A percentile compares a stretch with the other conserved stretches of the same genome.
These are phyloP conservation scores for Pogoniulus pusillus DNA, from an alignment of 2,797 vertebrate genomes.

Conservation along the genomic window DNA sequence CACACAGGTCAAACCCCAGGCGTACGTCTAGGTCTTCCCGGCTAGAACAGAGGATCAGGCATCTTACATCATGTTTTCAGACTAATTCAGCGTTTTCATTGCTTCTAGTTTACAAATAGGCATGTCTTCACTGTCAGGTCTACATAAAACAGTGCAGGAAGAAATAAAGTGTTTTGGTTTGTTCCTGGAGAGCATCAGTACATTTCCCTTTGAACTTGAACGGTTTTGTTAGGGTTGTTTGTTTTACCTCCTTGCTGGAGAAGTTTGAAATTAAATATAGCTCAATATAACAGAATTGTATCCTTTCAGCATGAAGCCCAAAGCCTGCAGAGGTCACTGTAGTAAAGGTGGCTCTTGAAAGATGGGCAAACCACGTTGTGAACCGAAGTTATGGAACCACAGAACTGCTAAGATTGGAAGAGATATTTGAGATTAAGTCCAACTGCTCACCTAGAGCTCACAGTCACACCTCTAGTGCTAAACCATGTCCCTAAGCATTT, in stretches of 20 bases:
- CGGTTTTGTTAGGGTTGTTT: not conserved
- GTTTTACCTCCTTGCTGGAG: not conserved
- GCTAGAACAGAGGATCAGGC: constrained; percentile 48
- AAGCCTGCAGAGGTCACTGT: constrained; percentile 12
- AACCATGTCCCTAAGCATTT: too few species aligned
- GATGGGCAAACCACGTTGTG: accelerated
- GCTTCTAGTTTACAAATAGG: not conserved
- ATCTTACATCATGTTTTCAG: not conserved
- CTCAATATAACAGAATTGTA: not conserved
- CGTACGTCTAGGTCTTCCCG: constrained; percentile 73
- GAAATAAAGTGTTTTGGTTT: not conserved
- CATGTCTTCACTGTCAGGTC: not conserved
- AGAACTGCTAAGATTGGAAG: too few species aligned
- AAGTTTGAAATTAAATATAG: not conserved
- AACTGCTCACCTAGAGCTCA: too few species aligned
- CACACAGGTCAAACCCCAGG: constrained; percentile 81
- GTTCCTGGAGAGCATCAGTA: not conserved
- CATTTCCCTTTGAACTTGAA: not conserved
- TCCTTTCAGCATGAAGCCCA: not conserved
- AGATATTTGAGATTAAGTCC: too few species aligned
- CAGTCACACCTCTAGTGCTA: too few species aligned
- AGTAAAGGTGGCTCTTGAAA: not conserved
- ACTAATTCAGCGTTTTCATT: not conserved
- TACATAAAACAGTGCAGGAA: not conserved
- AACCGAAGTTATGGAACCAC: not conserved